phyloP scores from a whole-genome alignment of 2,113 vertebrate genomes.

The Pelusios castaneus region DNA sequence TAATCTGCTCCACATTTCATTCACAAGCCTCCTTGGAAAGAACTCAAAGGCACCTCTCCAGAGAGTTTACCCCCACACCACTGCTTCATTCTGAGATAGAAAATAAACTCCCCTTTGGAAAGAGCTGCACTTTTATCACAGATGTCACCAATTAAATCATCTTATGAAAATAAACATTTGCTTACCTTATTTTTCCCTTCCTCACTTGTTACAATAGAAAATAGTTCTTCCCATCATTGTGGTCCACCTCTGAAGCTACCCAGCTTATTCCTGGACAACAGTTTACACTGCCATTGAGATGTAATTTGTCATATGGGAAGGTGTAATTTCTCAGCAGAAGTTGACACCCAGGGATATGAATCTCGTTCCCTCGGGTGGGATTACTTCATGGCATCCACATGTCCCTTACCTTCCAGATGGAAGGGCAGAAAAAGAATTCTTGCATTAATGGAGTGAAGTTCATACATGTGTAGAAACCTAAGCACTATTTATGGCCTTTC shows the following conservation, averaged over 20 bases:
- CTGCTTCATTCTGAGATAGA: conserved; percentile 44
- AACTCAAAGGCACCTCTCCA: conserved; percentile 58
- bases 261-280: neutral
- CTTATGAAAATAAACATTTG: neutral
- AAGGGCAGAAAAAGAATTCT: fast-evolving
- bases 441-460: fast-evolving
- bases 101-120: conserved; percentile 22
- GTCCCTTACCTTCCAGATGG: fast-evolving
- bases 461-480: neutral
- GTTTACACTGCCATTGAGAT: neutral
- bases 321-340: neutral
- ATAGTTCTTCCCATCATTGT: neutral
- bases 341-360: neutral
- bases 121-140: conserved; percentile 46
- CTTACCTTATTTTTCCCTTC: conserved; percentile 48
- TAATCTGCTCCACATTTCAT: conserved; percentile 72
- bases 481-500: neutral
- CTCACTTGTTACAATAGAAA: neutral
- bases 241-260: neutral
- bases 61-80: conserved; percentile 62
- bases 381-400: neutral
- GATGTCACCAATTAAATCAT: conserved; percentile 61
- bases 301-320: neutral
- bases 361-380: fast-evolving
- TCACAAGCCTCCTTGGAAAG: conserved; percentile 61